These are phyloP conservation scores for Phrynocephalus vlangalii DNA, from an alignment of 2,797 vertebrate genomes.

Conservation along the genomic window DNA sequence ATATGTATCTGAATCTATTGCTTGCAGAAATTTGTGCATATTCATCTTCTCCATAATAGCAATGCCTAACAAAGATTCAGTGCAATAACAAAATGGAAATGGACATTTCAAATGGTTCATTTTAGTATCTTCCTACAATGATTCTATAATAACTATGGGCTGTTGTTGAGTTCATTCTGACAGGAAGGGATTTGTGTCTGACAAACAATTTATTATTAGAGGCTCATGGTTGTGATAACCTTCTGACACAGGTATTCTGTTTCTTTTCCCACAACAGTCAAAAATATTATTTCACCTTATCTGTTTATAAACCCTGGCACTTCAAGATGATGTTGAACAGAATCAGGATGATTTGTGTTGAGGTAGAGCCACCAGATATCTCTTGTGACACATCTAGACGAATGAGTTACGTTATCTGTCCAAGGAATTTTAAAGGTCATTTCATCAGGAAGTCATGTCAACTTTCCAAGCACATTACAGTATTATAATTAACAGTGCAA, in stretches of 20 bases:
- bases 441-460: neutral
- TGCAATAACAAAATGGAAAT: neutral
- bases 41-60: neutral
- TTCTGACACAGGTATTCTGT: constrained; percentile 56
- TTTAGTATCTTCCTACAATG: constrained; percentile 49
- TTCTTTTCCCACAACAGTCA: constrained; percentile 65
- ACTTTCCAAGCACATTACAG: neutral
- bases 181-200: constrained; percentile 55
- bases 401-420: constrained; percentile 54
- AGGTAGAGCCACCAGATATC: constrained; percentile 59
- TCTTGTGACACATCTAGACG: constrained; percentile 38
- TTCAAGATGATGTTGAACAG: constrained; percentile 68
- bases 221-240: constrained; percentile 58
- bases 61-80: neutral
- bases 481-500: neutral
- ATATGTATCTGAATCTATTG: neutral
- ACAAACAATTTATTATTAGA: constrained; percentile 67
- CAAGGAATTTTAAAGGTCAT: neutral
- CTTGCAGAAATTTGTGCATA: neutral
- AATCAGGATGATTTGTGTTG: constrained; percentile 51
- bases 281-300: constrained; percentile 66
- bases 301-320: constrained; percentile 57
- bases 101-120: constrained; percentile 49
- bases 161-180: constrained; percentile 40
- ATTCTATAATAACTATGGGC: constrained; percentile 27